Evolutionary conservation across 1,140 invertebrate genomes (phyloP).

Genomic region (Drosophila sulfurigaster): DNA sequence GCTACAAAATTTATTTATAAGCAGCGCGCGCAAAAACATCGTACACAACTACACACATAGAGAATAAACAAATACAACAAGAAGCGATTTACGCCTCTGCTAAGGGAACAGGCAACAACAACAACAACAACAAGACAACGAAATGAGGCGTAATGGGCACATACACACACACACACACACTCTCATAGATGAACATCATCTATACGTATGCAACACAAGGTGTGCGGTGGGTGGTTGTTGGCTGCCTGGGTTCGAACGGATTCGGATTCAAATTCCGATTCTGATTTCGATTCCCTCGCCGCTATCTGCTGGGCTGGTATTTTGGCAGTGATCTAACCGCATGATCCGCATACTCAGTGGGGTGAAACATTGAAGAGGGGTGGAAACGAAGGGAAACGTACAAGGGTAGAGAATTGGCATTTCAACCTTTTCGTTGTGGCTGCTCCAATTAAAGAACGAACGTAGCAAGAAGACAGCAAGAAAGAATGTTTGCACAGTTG

Average conservation of each 20-base stretch:
- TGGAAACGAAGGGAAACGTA: not conserved
- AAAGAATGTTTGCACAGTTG: constrained; percentile 76
- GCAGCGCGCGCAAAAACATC: constrained; percentile 39
- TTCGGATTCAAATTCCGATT: not conserved
- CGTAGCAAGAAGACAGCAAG: not conserved
- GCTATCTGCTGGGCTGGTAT: not conserved
- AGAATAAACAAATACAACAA: constrained; percentile 56
- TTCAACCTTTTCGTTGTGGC: not conserved
- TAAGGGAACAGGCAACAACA: constrained; percentile 55
- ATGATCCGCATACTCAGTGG: not conserved
- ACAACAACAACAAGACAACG: constrained; percentile 22
- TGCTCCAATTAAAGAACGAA: constrained; percentile 12
- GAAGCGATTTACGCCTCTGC: constrained; percentile 45
- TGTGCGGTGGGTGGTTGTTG: constrained; percentile 37
- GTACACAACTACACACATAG: constrained; percentile 1
- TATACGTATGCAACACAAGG: constrained; percentile 32
- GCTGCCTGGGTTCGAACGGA: not conserved
- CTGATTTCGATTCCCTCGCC: not conserved
- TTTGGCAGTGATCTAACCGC: not conserved
- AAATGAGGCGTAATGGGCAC: constrained; percentile 61
- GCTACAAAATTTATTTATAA: constrained; percentile 72
- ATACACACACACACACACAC: constrained; percentile 24
- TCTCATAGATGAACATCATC: constrained; percentile 8
- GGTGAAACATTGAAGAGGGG: not conserved
- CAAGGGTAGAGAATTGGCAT: no score